Base-by-base conservation (phyloP, 1,140 invertebrate genomes). In the Grapholita molesta region DNA sequence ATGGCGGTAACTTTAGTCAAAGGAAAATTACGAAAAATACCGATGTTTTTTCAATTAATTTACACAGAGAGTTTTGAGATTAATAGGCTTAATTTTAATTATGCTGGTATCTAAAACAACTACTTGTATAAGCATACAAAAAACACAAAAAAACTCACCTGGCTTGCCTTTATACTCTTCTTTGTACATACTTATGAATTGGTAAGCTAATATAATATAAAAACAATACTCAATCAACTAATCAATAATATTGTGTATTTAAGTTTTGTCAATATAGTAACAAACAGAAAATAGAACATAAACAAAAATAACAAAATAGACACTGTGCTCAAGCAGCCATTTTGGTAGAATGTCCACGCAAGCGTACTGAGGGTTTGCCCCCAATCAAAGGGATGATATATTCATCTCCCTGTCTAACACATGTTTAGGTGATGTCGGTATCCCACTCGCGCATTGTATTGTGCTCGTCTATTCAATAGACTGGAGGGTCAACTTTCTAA, bases 311-410 rank as follows among this genome's bases (percentile, higher is more conserved):
- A 75, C 72, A 77, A 78, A 83, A 83, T 76, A 77, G 35, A 52
- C 71, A 68, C 72, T 75, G 72, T 76, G 83, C 80, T 80, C 73
- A 23, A 76, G 82, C 79, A 82, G 88, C 88, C 88, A 90, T 90
- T 66, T 90, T 90, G 75, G 68, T 76, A 68, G 77, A 87, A 87
- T 84, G 79, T 76, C 73, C 66, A 69, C 77, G 85, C 84, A 85
- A 83, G 88, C 88, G 84, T 75, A 71, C 25, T 73, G 35, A 33
- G 9, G 57, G 71, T 61, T 66, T 66, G 81, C 79, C 84, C 84
- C 64, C 75, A 70, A 68, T 55, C 64, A 73, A 78, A 81, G 87
- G 85, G 85, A 80, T 84, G 81, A 73, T 66, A 23, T 76, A 48
- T 53, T 18, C 9, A n/a, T 64, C 12, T 84, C 76, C 74, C 72